Base-by-base conservation (phyloP, 2,888 invertebrate species). In the Oscheius onirici region DNA sequence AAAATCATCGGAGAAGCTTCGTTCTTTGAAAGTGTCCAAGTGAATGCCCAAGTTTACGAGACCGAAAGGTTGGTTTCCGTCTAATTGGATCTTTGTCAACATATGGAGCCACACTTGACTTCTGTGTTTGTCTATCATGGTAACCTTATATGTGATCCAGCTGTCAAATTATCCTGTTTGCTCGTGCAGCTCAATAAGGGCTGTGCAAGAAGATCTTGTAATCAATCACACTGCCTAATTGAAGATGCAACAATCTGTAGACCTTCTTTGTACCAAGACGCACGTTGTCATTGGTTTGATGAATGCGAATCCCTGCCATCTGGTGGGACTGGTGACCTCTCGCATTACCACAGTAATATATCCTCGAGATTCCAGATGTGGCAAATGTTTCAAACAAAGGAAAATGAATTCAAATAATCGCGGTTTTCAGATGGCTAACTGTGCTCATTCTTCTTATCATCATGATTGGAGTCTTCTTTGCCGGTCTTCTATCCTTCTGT, bases 401-500 rank as follows among this genome's bases (percentile, higher is more conserved):
- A n/a, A n/a, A n/a, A n/a, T n/a, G n/a, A n/a, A n/a, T n/a, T n/a
- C n/a, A n/a, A n/a, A n/a, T n/a, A n/a, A n/a, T 22, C 52, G 6
- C 26, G 26, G 6, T 26, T 34, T 79, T 54, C 74, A 87, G 87
- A 84, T 87, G 86, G 87, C 70, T 84, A 10, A 73, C 86, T 20
- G 74, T 81, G 71, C 76, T 83, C 10, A 72, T 80, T 40, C 68
- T 87, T n/a, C 78, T 81, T 15, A 72, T 82, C 17, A 85, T 87
- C 57, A 82, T 82, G 65, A 73, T 85, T 57, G 77, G 79, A 28
- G 84, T 86, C 13, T 77, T 87, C 44, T 87, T 87, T 71, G 79
- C 81, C 41, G 87, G 87, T 34, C 84, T 84, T 15, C 78, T 86
- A 10, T 78, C 84, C 22, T 86, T 87, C 76, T 87, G 87, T 71